These are phyloP conservation scores for Grus americana DNA, from an alignment of 2,113 vertebrate genomes.

Conservation along the genomic window DNA sequence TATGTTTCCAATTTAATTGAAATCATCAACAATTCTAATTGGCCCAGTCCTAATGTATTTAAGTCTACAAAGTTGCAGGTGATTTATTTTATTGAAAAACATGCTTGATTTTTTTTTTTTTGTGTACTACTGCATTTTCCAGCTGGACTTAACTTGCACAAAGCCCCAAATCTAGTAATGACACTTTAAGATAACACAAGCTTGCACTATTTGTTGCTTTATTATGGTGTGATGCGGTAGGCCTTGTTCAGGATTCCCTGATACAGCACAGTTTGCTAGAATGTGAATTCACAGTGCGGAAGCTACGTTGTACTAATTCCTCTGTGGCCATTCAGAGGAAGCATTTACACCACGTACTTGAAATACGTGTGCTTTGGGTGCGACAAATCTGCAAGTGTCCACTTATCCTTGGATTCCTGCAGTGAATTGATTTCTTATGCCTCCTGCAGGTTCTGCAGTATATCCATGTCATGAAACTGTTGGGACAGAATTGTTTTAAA, in stretches of 20 bases:
- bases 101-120: background rate
- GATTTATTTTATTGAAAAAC: background rate
- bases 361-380: background rate
- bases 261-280: background rate
- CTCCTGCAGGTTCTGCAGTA: background rate
- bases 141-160: background rate
- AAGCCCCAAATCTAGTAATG: background rate
- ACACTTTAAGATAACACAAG: background rate
- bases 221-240: background rate
- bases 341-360: background rate
- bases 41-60: background rate
- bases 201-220: background rate
- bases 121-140: background rate
- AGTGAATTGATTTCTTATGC: background rate
- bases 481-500: background rate
- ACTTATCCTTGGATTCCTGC: background rate
- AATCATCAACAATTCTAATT: background rate
- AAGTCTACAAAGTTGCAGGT: background rate
- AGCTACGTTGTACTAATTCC: background rate
- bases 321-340: background rate
- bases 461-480: background rate
- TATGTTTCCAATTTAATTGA: background rate
- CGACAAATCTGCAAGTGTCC: background rate
- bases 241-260: background rate
- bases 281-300: background rate